phyloP scores from a whole-genome alignment of 2,113 vertebrate genomes.

The Colius striatus region DNA sequence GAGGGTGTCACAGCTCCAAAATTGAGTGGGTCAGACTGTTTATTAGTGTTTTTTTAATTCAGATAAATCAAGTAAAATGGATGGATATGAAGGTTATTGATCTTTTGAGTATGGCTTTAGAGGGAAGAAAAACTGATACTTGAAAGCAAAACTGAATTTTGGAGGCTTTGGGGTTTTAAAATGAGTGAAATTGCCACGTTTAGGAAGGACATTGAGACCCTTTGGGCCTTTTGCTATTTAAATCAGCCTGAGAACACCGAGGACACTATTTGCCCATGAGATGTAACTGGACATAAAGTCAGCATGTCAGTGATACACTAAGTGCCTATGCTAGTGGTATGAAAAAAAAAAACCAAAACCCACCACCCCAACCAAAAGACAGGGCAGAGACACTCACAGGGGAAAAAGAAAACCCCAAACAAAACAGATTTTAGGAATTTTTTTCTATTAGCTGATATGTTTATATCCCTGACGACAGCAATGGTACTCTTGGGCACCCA shows the following conservation, averaged over 20 bases:
- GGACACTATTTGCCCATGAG: not conserved
- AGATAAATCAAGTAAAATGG: conserved; percentile 62
- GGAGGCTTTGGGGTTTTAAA: not conserved
- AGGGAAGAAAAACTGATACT: not conserved
- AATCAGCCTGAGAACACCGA: not conserved
- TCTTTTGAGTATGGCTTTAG: not conserved
- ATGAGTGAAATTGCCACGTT: not conserved
- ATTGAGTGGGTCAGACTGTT: not conserved
- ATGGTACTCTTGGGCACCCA: not conserved
- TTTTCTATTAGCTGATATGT: not conserved
- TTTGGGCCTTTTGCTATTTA: not conserved
- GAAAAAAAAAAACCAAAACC: not conserved
- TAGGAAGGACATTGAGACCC: not conserved
- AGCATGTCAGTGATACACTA: conserved; percentile 48
- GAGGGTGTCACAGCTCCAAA: not conserved
- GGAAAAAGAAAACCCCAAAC: not conserved
- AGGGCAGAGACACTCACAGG: not conserved
- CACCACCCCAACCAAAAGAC: not conserved
- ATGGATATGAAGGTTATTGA: conserved; percentile 56
- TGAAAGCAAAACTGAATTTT: not conserved
- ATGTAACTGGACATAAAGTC: conserved; percentile 8
- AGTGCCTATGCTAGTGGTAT: conserved; percentile 58
- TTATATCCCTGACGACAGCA: not conserved
- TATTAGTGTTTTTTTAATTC: not conserved
- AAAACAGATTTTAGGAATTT: not conserved